Evolutionary conservation across 2,113 vertebrate species (phyloP).

Genomic region (Nestor notabilis): DNA sequence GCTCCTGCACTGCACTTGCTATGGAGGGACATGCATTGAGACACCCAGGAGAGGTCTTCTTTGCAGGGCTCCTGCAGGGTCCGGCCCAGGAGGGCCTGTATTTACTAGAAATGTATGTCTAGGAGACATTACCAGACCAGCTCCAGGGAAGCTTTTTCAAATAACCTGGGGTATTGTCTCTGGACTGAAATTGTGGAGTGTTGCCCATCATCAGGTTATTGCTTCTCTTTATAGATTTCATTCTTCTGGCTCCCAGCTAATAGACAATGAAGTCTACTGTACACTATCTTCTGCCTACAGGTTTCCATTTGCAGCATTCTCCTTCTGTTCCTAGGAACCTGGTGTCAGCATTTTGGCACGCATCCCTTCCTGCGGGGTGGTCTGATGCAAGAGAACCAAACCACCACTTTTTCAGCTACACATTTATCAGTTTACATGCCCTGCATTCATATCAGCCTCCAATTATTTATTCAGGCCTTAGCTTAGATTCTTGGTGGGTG

Average conservation of each 20-base stretch:
- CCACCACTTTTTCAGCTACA: background rate
- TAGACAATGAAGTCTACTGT: background rate
- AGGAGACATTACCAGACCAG: background rate
- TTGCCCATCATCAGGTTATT: background rate
- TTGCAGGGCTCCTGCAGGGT: background rate
- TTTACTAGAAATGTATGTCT: background rate
- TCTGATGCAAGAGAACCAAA: background rate
- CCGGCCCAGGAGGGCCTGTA: background rate
- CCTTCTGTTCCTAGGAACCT: background rate
- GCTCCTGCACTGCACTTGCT: background rate
- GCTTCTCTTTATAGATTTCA: background rate
- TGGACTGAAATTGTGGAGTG: background rate
- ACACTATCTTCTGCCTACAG: background rate
- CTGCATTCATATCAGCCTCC: background rate
- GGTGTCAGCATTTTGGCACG: background rate
- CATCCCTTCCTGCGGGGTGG: background rate
- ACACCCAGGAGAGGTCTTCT: background rate
- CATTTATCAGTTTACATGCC: background rate
- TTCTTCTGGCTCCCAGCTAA: background rate
- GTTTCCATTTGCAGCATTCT: background rate
- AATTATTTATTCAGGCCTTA: constrained; percentile 33
- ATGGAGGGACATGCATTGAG: background rate
- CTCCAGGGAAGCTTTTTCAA: background rate
- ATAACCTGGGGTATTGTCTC: background rate
- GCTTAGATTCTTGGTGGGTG: background rate